Conservation (phyloP, 2,797 vertebrate genomes). For the Sibirionetta formosa region DNA sequence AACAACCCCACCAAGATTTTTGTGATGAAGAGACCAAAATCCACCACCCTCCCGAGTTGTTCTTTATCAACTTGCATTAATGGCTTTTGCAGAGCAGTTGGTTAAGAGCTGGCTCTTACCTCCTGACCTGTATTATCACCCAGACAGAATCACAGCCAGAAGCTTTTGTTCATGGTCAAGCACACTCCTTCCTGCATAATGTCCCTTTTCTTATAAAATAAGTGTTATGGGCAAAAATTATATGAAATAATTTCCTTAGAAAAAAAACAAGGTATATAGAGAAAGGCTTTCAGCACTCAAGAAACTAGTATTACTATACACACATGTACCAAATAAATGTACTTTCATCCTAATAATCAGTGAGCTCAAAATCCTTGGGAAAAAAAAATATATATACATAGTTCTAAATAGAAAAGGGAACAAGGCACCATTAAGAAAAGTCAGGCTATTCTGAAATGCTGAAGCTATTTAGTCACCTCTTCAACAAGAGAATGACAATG, state of each 20-base stretch:
- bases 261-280: neutral
- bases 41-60: neutral
- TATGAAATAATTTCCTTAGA: neutral
- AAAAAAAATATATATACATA: neutral
- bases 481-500: neutral
- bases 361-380: neutral
- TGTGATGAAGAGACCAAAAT: neutral
- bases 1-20: neutral
- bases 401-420: neutral
- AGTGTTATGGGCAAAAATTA: neutral
- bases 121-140: neutral
- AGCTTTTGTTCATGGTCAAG: neutral
- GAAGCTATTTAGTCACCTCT: neutral
- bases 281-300: neutral
- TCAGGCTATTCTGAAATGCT: neutral
- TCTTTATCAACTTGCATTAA: neutral
- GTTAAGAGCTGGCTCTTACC: neutral
- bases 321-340: neutral
- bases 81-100: neutral
- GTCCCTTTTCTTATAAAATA: neutral
- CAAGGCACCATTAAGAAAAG: neutral
- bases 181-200: neutral
- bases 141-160: neutral
- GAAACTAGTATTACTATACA: neutral
- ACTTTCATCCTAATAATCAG: neutral